Evolutionary conservation across 2,797 vertebrate species (phyloP).

Genomic region (Microhierax caerulescens): DNA sequence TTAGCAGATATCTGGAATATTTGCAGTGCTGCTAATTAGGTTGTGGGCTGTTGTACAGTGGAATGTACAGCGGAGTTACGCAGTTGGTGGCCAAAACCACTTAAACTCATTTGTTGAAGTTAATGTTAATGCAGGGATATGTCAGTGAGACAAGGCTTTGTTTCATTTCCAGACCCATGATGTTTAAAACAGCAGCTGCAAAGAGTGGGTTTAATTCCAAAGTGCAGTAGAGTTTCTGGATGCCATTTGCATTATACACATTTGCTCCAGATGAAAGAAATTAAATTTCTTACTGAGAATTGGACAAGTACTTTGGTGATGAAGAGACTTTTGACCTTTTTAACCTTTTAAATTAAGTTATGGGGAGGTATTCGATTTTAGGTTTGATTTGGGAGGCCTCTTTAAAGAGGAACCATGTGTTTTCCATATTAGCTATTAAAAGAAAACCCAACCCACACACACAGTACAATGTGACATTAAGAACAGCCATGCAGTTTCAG

Average conservation of each 20-base stretch:
- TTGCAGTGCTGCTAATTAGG: background rate
- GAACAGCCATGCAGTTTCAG: background rate
- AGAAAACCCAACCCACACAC: background rate
- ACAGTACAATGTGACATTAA: background rate
- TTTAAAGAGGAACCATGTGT: background rate
- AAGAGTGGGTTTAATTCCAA: background rate
- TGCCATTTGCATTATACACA: background rate
- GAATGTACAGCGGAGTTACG: background rate
- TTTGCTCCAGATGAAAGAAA: background rate
- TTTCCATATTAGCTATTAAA: background rate
- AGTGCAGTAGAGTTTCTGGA: background rate
- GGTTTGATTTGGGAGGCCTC: background rate
- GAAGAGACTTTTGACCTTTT: background rate
- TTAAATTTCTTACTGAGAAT: background rate
- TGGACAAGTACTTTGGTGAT: background rate
- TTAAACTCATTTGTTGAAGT: background rate
- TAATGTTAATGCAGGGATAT: background rate
- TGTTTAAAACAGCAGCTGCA: constrained; percentile 31
- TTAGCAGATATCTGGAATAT: background rate
- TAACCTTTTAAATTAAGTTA: background rate
- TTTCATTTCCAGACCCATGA: background rate
- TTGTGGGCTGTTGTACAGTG: background rate
- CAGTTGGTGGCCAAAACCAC: background rate
- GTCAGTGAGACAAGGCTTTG: background rate
- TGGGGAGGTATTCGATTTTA: background rate